Percentiles rank a stretch among this genome's conserved stretches.
These are phyloP conservation scores for Polyommatus iphigenia DNA, from an alignment of 2,888 invertebrate species.

Conservation along the genomic window DNA sequence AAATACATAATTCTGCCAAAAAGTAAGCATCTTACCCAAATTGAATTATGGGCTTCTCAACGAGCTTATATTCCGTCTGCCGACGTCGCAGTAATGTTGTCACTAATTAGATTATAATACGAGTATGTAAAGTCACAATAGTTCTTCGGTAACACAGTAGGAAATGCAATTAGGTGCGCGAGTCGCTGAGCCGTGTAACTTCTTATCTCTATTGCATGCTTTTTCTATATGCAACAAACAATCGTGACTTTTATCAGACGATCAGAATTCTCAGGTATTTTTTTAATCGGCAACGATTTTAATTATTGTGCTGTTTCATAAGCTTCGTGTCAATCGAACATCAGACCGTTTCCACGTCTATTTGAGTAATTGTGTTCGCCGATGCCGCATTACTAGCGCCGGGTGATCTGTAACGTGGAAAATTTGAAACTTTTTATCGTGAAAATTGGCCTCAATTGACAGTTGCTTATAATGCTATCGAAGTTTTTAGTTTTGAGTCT, in stretches of 20 bases:
- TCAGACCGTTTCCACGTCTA: conserved; percentile 42
- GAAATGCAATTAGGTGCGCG: conserved; percentile 75
- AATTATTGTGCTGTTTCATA: conserved; percentile 75
- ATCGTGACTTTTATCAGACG: conserved; percentile 71
- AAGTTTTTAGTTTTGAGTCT: background rate
- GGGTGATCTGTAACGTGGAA: conserved; percentile 16
- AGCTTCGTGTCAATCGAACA: conserved; percentile 72
- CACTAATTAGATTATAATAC: conserved; percentile 22
- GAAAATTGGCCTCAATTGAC: background rate
- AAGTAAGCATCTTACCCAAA: conserved; percentile 14
- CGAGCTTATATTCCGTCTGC: conserved; percentile 16
- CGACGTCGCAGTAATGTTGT: background rate
- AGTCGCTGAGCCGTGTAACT: conserved; percentile 73
- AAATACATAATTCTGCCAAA: conserved; percentile 18
- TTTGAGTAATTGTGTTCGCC: conserved; percentile 13
- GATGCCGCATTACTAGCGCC: conserved; percentile 10
- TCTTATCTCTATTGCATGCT: conserved; percentile 79
- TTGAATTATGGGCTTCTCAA: background rate
- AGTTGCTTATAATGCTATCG: background rate
- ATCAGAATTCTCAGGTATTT: conserved; percentile 77
- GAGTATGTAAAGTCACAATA: conserved; percentile 46
- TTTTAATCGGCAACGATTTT: conserved; percentile 69
- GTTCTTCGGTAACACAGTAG: conserved; percentile 70
- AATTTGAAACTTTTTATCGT: background rate
- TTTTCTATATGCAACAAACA: conserved; percentile 80